phyloP scores from a whole-genome alignment of 2,888 invertebrate genomes.

The Aporophyla nigra region DNA sequence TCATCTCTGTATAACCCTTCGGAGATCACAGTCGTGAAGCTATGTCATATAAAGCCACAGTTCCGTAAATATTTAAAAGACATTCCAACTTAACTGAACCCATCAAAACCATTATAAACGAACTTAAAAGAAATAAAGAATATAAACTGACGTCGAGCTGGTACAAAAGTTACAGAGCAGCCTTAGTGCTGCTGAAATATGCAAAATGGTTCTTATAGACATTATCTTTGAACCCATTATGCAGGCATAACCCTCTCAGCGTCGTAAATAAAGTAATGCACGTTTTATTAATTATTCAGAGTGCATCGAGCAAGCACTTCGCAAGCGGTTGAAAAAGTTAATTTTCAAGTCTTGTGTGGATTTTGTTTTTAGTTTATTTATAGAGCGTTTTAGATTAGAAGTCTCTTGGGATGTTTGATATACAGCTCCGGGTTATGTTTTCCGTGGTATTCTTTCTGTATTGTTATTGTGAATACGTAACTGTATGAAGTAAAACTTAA shows the following conservation, averaged over 20 bases:
- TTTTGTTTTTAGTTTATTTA: conserved; percentile 47
- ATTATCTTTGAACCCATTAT: conserved; percentile 69
- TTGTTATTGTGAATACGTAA: not conserved
- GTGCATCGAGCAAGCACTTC: conserved; percentile 69
- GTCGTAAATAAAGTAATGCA: conserved; percentile 68
- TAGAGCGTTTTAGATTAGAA: conserved; percentile 50
- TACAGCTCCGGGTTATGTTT: conserved; percentile 14
- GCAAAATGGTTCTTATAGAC: conserved; percentile 71
- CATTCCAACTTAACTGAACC: conserved; percentile 13
- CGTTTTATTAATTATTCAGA: conserved; percentile 76
- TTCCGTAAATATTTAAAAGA: conserved; percentile 24
- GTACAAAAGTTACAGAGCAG: conserved; percentile 59
- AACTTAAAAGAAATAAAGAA: conserved; percentile 46
- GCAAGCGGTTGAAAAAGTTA: conserved; percentile 60
- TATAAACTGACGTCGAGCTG: conserved; percentile 43
- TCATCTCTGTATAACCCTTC: no score
- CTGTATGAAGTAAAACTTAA: not conserved
- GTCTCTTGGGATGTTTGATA: conserved; percentile 31
- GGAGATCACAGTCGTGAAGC: no score
- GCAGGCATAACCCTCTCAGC: conserved; percentile 57
- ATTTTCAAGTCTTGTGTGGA: conserved; percentile 59
- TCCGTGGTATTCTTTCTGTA: not conserved
- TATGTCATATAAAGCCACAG: not conserved
- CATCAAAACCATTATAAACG: conserved; percentile 32
- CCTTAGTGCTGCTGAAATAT: conserved; percentile 71